Percentiles rank a stretch among this genome's conserved stretches.
These are phyloP conservation scores for Pteruthius melanotis DNA, from an alignment of 2,113 vertebrate species.

Conservation along the genomic window DNA sequence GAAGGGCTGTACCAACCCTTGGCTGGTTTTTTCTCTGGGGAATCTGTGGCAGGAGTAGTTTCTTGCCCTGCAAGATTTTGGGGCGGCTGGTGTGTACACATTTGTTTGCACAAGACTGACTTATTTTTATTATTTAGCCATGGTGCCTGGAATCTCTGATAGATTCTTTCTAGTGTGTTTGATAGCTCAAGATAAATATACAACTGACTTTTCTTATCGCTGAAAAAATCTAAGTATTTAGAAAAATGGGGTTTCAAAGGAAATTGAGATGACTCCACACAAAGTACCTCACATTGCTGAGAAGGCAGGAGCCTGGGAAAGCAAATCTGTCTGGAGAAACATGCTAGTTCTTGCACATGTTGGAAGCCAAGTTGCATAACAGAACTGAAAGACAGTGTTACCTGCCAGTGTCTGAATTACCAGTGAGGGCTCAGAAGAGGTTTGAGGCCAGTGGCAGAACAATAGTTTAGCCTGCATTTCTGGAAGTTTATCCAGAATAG, in stretches of 20 bases:
- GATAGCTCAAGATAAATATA: constrained; percentile 35
- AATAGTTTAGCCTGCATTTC: neutral
- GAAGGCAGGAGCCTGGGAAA: constrained; percentile 27
- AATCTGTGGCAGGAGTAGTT: neutral
- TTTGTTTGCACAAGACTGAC: constrained; percentile 23
- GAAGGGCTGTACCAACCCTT: neutral
- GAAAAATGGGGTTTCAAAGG: neutral
- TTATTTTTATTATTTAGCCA: constrained; percentile 38
- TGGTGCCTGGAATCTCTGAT: constrained; percentile 4
- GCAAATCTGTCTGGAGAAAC: neutral
- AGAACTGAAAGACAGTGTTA: neutral
- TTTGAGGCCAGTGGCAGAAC: neutral
- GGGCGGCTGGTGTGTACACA: neutral
- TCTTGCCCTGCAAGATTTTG: neutral
- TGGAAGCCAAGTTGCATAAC: constrained; percentile 27
- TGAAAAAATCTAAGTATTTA: neutral
- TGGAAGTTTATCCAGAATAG: neutral
- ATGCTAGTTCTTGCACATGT: neutral
- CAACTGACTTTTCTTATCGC: constrained; percentile 1
- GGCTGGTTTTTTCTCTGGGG: neutral
- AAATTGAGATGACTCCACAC: neutral
- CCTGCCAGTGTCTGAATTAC: constrained; percentile 20
- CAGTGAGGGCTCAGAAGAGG: neutral
- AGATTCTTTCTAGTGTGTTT: neutral
- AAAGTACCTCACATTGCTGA: neutral